Percentiles rank a stretch among this genome's conserved stretches.
Evolutionary conservation across 1,140 invertebrate genomes (phyloP).

Genomic region (Macrotrachela quadricornifera): DNA sequence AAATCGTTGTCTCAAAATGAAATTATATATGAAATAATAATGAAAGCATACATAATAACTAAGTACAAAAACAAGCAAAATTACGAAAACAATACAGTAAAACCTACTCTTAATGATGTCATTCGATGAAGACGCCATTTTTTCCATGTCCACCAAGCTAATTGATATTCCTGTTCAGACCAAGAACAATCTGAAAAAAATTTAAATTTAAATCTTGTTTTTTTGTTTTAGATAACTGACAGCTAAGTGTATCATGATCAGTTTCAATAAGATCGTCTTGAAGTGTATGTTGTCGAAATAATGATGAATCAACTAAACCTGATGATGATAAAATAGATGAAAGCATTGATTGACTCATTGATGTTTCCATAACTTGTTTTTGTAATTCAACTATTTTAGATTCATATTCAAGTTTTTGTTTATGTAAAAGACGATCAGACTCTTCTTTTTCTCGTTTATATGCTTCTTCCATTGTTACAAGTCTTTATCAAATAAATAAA

Average conservation of each 20-base stretch:
- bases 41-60: no score
- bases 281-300: no score
- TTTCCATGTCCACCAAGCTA: conserved; percentile 67
- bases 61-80: no score
- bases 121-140: conserved; percentile 99
- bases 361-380: conserved; percentile 7
- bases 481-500: conserved; percentile 13
- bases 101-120: conserved; percentile 54
- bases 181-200: conserved; percentile 41
- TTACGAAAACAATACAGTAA: no score
- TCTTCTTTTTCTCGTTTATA: conserved; percentile 87
- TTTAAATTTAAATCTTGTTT: no score
- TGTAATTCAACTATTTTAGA: conserved; percentile 8
- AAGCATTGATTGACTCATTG: conserved; percentile 6
- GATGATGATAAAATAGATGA: background rate
- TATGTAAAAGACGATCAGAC: conserved; percentile 81
- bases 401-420: conserved; percentile 43
- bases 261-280: no score
- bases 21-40: no score
- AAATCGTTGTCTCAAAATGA: no score
- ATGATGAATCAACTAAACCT: no score
- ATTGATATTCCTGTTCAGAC: conserved; percentile 69
- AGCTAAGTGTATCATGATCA: background rate
- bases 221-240: background rate
- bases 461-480: conserved; percentile 78